Conservation (phyloP, 2,797 vertebrate species). For the Aerospiza tachiro region DNA sequence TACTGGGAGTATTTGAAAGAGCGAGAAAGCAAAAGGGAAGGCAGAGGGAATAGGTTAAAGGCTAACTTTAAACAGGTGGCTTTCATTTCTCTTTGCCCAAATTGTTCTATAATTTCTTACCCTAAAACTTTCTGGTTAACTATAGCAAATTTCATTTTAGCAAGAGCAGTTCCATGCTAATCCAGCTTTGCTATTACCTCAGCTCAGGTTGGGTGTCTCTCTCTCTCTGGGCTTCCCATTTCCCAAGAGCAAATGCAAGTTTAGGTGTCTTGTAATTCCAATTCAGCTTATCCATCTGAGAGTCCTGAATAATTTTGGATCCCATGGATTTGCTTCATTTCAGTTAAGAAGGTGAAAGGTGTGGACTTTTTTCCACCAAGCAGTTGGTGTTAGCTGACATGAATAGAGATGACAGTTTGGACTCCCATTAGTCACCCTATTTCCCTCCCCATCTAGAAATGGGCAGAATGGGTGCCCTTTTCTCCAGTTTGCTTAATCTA, state of each 20-base stretch:
- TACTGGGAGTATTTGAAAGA: conserved; percentile 59
- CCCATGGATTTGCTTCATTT: neutral
- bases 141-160: conserved; percentile 32
- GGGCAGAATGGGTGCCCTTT: neutral
- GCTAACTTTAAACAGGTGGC: conserved; percentile 66
- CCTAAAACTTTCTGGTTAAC: conserved; percentile 50
- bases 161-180: conserved; percentile 12
- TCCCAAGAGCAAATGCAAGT: neutral
- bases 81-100: conserved; percentile 61
- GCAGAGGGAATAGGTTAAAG: conserved; percentile 61
- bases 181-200: conserved; percentile 28
- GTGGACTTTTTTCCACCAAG: neutral
- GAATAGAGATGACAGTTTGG: neutral
- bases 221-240: neutral
- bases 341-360: neutral
- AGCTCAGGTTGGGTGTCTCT: neutral
- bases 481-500: neutral
- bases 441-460: neutral
- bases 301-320: neutral
- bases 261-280: neutral
- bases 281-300: neutral
- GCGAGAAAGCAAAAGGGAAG: conserved; percentile 43
- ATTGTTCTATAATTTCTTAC: conserved; percentile 50
- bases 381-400: neutral
- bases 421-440: neutral